Conservation (phyloP, 2,113 vertebrate species). For the Sturnira hondurensis region DNA sequence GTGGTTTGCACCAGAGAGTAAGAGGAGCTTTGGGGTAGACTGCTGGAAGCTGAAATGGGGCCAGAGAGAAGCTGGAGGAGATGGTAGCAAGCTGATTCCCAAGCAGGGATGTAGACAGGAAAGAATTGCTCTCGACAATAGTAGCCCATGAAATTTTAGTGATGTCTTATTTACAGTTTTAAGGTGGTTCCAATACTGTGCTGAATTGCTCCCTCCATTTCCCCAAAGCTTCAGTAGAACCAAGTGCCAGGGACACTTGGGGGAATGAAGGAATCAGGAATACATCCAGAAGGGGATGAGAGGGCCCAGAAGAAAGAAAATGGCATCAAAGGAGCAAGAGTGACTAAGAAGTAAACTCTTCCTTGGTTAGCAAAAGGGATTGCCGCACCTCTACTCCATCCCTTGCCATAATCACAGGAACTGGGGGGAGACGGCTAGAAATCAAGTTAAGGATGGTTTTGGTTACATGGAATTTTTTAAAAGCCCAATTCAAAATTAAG, state of each 20-base stretch:
- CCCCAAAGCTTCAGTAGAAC: not conserved
- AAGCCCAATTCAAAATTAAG: not conserved
- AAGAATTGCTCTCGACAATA: not conserved
- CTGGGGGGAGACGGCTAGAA: not conserved
- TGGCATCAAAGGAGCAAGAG: not conserved
- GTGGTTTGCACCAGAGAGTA: not conserved
- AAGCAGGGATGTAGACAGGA: not conserved
- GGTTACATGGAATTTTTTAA: not conserved
- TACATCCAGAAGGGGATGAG: not conserved
- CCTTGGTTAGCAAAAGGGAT: not conserved
- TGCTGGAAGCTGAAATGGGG: not conserved
- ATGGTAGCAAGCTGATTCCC: not conserved
- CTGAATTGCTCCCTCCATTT: not conserved
- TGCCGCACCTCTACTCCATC: accelerated
- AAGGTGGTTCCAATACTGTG: not conserved
- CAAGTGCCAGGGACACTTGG: not conserved
- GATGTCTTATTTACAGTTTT: not conserved
- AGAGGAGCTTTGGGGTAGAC: not conserved
- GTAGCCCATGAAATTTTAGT: not conserved
- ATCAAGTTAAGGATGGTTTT: not conserved
- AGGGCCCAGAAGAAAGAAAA: not conserved
- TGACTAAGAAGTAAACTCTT: not conserved
- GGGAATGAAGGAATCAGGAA: not conserved
- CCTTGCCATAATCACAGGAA: not conserved
- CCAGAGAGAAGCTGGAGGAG: not conserved